Conservation (phyloP, 1,140 invertebrate species). For the Grapholita molesta region DNA sequence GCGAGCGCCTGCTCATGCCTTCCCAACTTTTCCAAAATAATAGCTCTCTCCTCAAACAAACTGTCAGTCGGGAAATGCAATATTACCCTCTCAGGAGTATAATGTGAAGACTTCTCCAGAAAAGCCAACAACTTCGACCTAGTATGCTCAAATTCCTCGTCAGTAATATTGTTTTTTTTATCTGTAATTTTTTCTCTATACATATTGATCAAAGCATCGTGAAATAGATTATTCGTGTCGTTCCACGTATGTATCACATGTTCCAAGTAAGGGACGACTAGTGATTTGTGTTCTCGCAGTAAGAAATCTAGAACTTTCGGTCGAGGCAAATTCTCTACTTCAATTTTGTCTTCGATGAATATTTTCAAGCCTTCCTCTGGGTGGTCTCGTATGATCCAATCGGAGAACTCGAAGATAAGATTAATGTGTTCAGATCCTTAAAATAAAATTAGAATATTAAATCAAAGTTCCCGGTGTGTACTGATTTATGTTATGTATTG, state of each 20-base stretch:
- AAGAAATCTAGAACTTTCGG: slow-evolving; percentile 94
- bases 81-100: slow-evolving; percentile 92
- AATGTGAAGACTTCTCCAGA: slow-evolving; percentile 89
- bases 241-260: slow-evolving; percentile 95
- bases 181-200: slow-evolving; percentile 82
- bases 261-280: slow-evolving; percentile 96
- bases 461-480: too few species aligned
- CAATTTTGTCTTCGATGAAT: slow-evolving; percentile 94
- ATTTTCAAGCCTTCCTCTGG: slow-evolving; percentile 96
- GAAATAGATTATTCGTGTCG: slow-evolving; percentile 91
- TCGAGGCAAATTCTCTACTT: slow-evolving; percentile 93
- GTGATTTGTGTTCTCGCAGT: slow-evolving; percentile 85
- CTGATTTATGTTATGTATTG: too few species aligned
- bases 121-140: slow-evolving; percentile 90
- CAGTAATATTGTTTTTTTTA: slow-evolving; percentile 79
- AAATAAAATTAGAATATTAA: slow-evolving; percentile 27
- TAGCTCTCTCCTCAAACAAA: slow-evolving; percentile 95
- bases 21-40: slow-evolving; percentile 93
- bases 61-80: slow-evolving; percentile 92
- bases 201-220: slow-evolving; percentile 93
- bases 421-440: slow-evolving; percentile 90
- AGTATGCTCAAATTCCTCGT: slow-evolving; percentile 81
- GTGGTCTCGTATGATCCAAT: slow-evolving; percentile 92
- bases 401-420: slow-evolving; percentile 96
- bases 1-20: slow-evolving; percentile 94